Evolutionary conservation across 2,888 invertebrate genomes (phyloP).

Genomic region (Coelopa pilipes): DNA sequence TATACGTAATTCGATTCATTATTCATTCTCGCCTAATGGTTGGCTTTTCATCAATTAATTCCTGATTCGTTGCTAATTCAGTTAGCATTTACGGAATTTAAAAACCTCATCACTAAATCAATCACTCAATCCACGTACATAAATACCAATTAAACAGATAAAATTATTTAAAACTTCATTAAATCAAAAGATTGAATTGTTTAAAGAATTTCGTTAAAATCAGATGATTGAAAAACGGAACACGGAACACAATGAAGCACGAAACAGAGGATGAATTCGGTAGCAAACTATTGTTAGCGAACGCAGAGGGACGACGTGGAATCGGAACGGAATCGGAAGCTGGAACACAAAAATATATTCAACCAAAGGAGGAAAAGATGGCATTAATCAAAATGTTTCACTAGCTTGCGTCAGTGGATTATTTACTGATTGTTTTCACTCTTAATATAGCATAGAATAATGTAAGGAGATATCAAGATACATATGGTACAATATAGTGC

Average conservation of each 20-base stretch:
- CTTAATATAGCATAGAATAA: background rate
- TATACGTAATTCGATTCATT: no score
- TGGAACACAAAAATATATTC: background rate
- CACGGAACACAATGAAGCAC: background rate
- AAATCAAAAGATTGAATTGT: no score
- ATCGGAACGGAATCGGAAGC: slow-evolving; percentile 9
- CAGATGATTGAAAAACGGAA: slow-evolving; percentile 1
- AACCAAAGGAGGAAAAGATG: background rate
- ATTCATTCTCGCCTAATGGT: no score
- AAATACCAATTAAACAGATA: background rate
- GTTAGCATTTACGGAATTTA: no score
- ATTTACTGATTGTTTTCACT: background rate
- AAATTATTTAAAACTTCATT: background rate
- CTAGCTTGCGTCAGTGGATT: no score
- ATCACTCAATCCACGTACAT: background rate
- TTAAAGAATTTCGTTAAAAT: background rate
- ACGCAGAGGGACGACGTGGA: slow-evolving; percentile 19
- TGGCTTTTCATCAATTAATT: no score
- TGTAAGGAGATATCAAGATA: no score
- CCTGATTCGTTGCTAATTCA: background rate
- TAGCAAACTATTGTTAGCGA: slow-evolving; percentile 10
- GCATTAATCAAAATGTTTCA: no score
- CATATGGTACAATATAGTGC: no score
- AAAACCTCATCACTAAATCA: no score
- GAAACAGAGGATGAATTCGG: background rate